These are phyloP conservation scores for Salvator merianae DNA, from an alignment of 2,113 vertebrate genomes.

Conservation along the genomic window DNA sequence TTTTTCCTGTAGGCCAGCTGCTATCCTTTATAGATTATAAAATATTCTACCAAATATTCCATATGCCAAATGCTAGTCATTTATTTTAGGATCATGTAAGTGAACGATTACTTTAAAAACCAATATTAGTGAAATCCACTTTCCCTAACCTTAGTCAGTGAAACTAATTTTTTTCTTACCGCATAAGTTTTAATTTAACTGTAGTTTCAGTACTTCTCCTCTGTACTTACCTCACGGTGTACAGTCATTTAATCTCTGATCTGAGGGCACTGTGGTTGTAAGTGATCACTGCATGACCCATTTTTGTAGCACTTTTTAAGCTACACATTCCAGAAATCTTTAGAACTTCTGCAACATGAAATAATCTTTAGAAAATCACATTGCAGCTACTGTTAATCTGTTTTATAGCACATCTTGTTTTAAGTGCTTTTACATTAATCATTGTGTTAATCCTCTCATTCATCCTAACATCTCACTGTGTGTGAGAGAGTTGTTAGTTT, in stretches of 20 bases:
- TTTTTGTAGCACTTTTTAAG: slow-evolving; percentile 73
- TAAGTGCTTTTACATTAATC: neutral
- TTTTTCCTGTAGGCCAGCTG: neutral
- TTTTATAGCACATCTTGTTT: neutral
- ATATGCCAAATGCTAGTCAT: slow-evolving; percentile 10
- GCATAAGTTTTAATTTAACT: slow-evolving; percentile 82
- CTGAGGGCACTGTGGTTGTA: slow-evolving; percentile 81
- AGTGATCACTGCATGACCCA: slow-evolving; percentile 76
- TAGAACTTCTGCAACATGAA: slow-evolving; percentile 46
- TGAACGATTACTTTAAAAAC: slow-evolving; percentile 40
- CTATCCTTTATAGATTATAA: slow-evolving; percentile 19
- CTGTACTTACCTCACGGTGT: slow-evolving; percentile 64
- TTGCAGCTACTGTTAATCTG: neutral
- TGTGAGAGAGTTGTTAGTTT: neutral
- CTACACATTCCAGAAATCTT: slow-evolving; percentile 25
- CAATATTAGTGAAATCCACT: slow-evolving; percentile 66
- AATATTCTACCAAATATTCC: slow-evolving; percentile 20
- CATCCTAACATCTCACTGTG: neutral
- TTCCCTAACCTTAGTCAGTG: slow-evolving; percentile 76
- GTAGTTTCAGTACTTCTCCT: slow-evolving; percentile 64
- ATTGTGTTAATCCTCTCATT: slow-evolving; percentile 7
- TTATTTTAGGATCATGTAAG: slow-evolving; percentile 17
- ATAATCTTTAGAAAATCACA: slow-evolving; percentile 36
- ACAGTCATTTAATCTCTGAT: slow-evolving; percentile 76
- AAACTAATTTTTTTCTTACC: slow-evolving; percentile 81